phyloP scores from a whole-genome alignment of 2,888 invertebrate species.

The Parnassius apollo region DNA sequence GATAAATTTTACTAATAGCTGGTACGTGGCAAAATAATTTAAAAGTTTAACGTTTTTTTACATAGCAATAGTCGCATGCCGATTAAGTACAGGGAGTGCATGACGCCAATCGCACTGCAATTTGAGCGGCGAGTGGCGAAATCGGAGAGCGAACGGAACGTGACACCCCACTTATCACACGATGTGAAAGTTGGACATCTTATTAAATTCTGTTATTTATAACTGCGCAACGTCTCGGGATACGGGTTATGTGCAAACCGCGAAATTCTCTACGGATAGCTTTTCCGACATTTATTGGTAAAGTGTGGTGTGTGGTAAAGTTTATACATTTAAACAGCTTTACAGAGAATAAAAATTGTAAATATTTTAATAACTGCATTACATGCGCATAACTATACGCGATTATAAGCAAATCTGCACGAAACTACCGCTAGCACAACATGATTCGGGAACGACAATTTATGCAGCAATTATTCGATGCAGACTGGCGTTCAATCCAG shows the following conservation, averaged over 20 bases:
- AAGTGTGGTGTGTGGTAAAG: background rate
- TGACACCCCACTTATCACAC: slow-evolving; percentile 74
- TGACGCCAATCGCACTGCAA: slow-evolving; percentile 57
- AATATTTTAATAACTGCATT: background rate
- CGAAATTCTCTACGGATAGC: slow-evolving; percentile 13
- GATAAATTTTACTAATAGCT: background rate
- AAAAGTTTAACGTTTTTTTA: slow-evolving; percentile 28
- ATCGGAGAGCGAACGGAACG: slow-evolving; percentile 71
- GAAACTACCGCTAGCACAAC: slow-evolving; percentile 50
- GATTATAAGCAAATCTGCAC: slow-evolving; percentile 24
- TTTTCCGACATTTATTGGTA: background rate
- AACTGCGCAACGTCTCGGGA: slow-evolving; percentile 48
- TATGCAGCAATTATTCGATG: slow-evolving; percentile 75
- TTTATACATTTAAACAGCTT: no score
- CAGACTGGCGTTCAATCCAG: slow-evolving; percentile 69
- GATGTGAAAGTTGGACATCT: slow-evolving; percentile 70
- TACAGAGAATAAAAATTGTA: no score
- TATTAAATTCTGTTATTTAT: slow-evolving; percentile 70
- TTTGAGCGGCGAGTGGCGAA: slow-evolving; percentile 70
- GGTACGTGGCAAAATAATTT: slow-evolving; percentile 16
- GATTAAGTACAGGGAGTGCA: slow-evolving; percentile 50
- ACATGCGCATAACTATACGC: slow-evolving; percentile 3
- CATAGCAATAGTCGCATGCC: slow-evolving; percentile 47
- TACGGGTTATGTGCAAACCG: slow-evolving; percentile 30
- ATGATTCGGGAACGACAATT: slow-evolving; percentile 66